phyloP scores from a whole-genome alignment of 2,888 invertebrate species.

The Empis stercorea region DNA sequence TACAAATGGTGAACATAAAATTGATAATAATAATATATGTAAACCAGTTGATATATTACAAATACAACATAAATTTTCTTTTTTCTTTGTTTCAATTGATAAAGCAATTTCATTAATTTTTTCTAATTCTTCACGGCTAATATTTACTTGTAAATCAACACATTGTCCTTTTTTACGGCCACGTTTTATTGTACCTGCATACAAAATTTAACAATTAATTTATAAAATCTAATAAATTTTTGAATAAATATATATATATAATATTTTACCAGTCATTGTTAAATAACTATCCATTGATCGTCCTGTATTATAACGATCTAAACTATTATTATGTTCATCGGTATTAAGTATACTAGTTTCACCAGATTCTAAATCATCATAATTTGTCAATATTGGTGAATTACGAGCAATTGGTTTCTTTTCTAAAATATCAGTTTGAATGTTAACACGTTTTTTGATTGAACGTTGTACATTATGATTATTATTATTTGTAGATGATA shows the following conservation, averaged over 20 bases:
- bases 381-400: slow-evolving; percentile 28
- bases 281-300: slow-evolving; percentile 46
- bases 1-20: slow-evolving; percentile 54
- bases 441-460: slow-evolving; percentile 48
- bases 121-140: slow-evolving; percentile 57
- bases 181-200: slow-evolving; percentile 52
- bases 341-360: slow-evolving; percentile 33
- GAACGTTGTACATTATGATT: slow-evolving; percentile 40
- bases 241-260: neutral
- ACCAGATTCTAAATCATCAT: slow-evolving; percentile 34
- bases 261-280: slow-evolving; percentile 42
- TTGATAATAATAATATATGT: slow-evolving; percentile 50
- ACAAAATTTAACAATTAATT: neutral
- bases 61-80: slow-evolving; percentile 41
- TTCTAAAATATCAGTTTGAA: slow-evolving; percentile 40
- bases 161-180: slow-evolving; percentile 60
- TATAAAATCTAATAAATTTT: neutral
- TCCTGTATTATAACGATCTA: slow-evolving; percentile 43
- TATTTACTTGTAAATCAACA: slow-evolving; percentile 57
- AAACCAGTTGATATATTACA: slow-evolving; percentile 47
- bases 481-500: too few species aligned
- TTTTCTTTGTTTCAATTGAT: slow-evolving; percentile 45
- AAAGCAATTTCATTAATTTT: slow-evolving; percentile 47
- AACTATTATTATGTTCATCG: slow-evolving; percentile 32
- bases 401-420: slow-evolving; percentile 27